Evolutionary conservation across 2,113 vertebrate genomes (phyloP), one percentile per base, ranked within the genome.

Genomic region (Ophthalmolycus amberensis): DNA sequence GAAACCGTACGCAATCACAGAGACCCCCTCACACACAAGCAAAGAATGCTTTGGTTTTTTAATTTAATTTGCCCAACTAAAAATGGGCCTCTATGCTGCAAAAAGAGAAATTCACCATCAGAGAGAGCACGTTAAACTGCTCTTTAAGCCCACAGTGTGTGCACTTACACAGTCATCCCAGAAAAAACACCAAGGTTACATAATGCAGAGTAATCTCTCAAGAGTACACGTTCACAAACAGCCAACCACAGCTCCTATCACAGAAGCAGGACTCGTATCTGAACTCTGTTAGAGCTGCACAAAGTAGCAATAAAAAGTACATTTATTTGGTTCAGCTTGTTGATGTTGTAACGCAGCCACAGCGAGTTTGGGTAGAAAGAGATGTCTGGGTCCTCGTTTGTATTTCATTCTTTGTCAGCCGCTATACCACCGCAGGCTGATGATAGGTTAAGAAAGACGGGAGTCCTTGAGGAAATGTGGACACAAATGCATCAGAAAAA

Each of bases 101-200:
- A 34, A 6, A 34, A 63, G 63, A 85, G 70, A 83, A 84, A 74
- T 67, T 22, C 48, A 27, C 75, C 50, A 81, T 87, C 72, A 27
- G 70, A 82, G 77, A 84, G 68, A 71, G 71, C 75, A 79, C 42
- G 66, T 78, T 74, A 50, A 90, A 69, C 58, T 65, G 29, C 80
- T 86, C 71, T 66, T 66, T 46, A 65, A 84, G 63, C 74, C 58
- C 75, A 82, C 72, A 73, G 46, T 76, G 52, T n/a, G 62, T 66
- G 70, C 67, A 62, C 56, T 44, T 50, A 34, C 68, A 56, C 84
- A 75, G 59, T 38, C 60, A 2, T 80, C 66, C 72, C 65, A 82
- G 56, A 88, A 91, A 22, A 91, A 91, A 65, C 80, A 83, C 34
- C 32, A 44, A 27, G 48, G 75, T 92, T 91, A 89, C 82, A 90